These are phyloP conservation scores for Alcedo quadribrachys DNA, from an alignment of 2,797 vertebrate genomes.

Conservation along the genomic window DNA sequence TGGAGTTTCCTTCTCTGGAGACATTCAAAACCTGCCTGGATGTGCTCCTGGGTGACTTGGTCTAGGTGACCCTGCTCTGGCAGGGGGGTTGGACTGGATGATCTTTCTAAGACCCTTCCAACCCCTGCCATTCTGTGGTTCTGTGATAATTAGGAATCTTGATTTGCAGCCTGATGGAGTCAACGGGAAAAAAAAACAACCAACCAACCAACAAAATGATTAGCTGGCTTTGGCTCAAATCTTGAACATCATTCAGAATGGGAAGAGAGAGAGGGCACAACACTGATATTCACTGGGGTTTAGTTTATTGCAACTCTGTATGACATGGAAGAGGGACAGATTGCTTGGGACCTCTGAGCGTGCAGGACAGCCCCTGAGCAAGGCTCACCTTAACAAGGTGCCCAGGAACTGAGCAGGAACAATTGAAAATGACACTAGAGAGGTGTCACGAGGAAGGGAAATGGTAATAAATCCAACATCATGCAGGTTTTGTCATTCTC, in stretches of 20 bases:
- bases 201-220: background rate
- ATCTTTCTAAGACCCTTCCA: too few relatives aligned
- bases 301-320: background rate
- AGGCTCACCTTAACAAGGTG: constrained; percentile 30
- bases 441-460: constrained; percentile 25
- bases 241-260: background rate
- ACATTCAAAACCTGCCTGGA: too few relatives aligned
- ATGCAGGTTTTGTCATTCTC: constrained; percentile 53
- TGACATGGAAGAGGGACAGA: background rate
- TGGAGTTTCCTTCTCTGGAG: too few relatives aligned
- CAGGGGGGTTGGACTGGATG: too few relatives aligned
- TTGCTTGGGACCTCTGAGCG: constrained; percentile 36
- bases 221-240: background rate
- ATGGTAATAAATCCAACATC: constrained; percentile 28
- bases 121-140: too few relatives aligned
- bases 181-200: background rate
- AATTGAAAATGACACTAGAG: constrained; percentile 36
- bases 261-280: background rate
- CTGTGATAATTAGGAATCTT: background rate
- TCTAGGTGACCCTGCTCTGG: too few relatives aligned
- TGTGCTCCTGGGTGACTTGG: too few relatives aligned
- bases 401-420: constrained; percentile 6
- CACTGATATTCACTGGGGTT: background rate
- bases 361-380: constrained; percentile 19
- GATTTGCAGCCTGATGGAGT: background rate